Evolutionary conservation across 2,888 invertebrate species (phyloP).

Genomic region (Boloria selene): DNA sequence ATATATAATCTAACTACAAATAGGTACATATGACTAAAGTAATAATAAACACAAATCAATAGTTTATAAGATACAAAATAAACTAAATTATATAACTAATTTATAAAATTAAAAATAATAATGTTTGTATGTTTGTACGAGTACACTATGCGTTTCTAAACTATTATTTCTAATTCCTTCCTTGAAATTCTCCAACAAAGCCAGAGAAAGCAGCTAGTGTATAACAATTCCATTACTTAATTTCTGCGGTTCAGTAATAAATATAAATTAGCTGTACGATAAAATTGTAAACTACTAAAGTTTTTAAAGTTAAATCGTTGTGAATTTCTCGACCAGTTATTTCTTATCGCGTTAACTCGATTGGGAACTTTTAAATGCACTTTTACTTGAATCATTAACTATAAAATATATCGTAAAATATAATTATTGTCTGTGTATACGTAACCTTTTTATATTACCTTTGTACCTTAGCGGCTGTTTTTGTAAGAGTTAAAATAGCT

Average conservation of each 20-base stretch:
- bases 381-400: constrained; percentile 4
- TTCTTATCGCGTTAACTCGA: constrained; percentile 23
- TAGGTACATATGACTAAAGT: no score
- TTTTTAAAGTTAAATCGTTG: constrained; percentile 23
- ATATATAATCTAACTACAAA: no score
- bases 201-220: neutral
- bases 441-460: neutral
- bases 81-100: no score
- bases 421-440: neutral
- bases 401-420: neutral
- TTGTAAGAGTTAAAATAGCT: no score
- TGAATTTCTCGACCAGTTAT: constrained; percentile 23
- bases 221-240: neutral
- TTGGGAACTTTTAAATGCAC: constrained; percentile 16
- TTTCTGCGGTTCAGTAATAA: neutral
- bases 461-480: neutral
- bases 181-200: neutral
- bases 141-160: no score
- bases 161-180: no score
- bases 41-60: no score
- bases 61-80: no score
- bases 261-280: constrained; percentile 21
- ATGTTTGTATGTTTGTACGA: no score
- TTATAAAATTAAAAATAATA: no score
- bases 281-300: constrained; percentile 26